Base-by-base conservation (phyloP, 1,140 invertebrate species). In the Formica selysi region DNA sequence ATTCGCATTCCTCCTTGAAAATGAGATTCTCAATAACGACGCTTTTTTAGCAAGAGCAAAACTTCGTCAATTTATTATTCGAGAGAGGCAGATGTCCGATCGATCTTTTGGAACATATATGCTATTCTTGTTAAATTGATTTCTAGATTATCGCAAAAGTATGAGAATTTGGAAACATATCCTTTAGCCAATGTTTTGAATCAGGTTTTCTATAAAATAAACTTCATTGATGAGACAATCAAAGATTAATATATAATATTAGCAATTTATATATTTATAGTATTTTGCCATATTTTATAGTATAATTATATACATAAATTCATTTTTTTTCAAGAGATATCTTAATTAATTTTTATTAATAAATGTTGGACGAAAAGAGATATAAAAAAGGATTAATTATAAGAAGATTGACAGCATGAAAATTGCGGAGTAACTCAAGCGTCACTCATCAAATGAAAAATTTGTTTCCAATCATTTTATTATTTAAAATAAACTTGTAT, bases 401-500 rank as follows among this genome's bases (percentile, higher is more conserved):
- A 16, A 74, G 71, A 74, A 59, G 26, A 59, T 59, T 57, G 11
- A 59, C 2, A 73, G 1, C 51, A 73, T 57, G 32, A 22, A 73
- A 57, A 74, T 32, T 74, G 51, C 7, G 38, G 6, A 26, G 6
- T 48, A 16, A 51, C 16, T 16, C 48, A 16, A 74, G 4, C 38
- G 13, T 51, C 48, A 19, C 57, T 59, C 51, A 10, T 76, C 32
- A 38, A 76, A 76, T 64, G 38, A 76, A 44, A 62, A 62, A 32
- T 41, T 57, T 61, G n/a, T 76, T 38, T 19, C 10, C 19, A n/a
- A 57, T n/a, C 11, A 29, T 64, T 44, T 64, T 32, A 62, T 76
- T 44, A 64, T 44, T 64, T 76, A 76, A 22, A 76, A n/a, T 74
- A 74, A 73, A 22, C 13, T 38, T 76, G 11, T 11, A 32, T 22